Percentiles rank a stretch among this genome's conserved stretches.
These are phyloP conservation scores for Pseudomyrmex concolor DNA, from an alignment of 1,140 invertebrate species.

Conservation along the genomic window DNA sequence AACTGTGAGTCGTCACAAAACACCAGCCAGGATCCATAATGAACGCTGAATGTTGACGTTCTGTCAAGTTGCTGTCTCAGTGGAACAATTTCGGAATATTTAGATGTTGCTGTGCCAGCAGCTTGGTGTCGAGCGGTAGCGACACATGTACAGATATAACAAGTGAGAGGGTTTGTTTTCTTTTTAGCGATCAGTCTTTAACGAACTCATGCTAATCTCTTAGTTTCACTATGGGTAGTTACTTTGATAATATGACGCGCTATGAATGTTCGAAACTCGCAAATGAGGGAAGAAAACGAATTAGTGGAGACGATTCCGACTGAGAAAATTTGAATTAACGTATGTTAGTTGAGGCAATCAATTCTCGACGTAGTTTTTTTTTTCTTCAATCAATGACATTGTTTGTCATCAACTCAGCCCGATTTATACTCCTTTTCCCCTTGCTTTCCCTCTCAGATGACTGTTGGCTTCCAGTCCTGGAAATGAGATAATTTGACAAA, in stretches of 20 bases:
- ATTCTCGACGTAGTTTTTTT: constrained; percentile 48
- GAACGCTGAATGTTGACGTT: constrained; percentile 73
- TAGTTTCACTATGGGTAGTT: constrained; percentile 70
- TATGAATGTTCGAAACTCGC: constrained; percentile 53
- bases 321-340: constrained; percentile 68
- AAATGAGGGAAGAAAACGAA: constrained; percentile 55
- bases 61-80: constrained; percentile 72
- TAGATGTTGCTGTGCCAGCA: constrained; percentile 74
- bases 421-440: background rate
- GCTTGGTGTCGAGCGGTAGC: constrained; percentile 71
- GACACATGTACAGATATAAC: constrained; percentile 78
- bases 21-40: constrained; percentile 83
- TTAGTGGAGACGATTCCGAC: constrained; percentile 56
- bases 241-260: constrained; percentile 67
- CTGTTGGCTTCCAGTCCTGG: constrained; percentile 52
- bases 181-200: constrained; percentile 72
- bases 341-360: constrained; percentile 69
- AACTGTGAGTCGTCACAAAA: constrained; percentile 80
- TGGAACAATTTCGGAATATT: constrained; percentile 73
- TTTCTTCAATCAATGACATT: constrained; percentile 41
- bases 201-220: constrained; percentile 66
- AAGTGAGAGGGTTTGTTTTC: constrained; percentile 69
- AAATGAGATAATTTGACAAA: constrained; percentile 31
- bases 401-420: constrained; percentile 21
- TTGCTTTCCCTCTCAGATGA: background rate